phyloP scores from a whole-genome alignment of 2,888 invertebrate species.

The Amorpha juglandis region DNA sequence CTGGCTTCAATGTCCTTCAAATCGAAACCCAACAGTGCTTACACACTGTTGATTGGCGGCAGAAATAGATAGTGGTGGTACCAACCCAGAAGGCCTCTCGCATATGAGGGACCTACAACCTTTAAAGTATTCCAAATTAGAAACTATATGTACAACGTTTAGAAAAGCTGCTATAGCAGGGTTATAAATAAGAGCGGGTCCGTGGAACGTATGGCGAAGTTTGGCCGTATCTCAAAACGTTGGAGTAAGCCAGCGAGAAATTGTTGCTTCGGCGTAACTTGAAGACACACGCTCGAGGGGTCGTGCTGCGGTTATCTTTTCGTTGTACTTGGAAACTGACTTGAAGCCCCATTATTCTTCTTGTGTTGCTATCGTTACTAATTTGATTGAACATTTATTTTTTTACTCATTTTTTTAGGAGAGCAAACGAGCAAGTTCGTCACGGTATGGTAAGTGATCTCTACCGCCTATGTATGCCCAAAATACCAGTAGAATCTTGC shows the following conservation, averaged over 20 bases:
- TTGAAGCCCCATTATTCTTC: neutral
- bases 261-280: constrained; percentile 33
- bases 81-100: too few relatives aligned
- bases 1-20: too few relatives aligned
- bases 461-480: too few relatives aligned
- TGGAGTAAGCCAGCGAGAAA: constrained; percentile 46
- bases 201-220: constrained; percentile 52
- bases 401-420: too few relatives aligned
- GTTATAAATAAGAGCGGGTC: constrained; percentile 46
- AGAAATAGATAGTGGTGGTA: too few relatives aligned
- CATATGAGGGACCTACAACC: too few relatives aligned
- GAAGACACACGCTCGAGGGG: constrained; percentile 1
- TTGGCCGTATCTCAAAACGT: constrained; percentile 55
- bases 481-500: too few relatives aligned
- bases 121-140: neutral
- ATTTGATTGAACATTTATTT: neutral
- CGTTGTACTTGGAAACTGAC: constrained; percentile 4
- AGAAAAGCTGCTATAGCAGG: constrained; percentile 37
- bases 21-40: too few relatives aligned
- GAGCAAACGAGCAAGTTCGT: too few relatives aligned
- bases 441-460: too few relatives aligned
- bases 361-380: neutral
- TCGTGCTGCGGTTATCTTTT: neutral
- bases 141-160: constrained; percentile 32
- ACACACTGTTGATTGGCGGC: too few relatives aligned